A percentile compares a stretch with the other conserved stretches of the same genome.
Conservation (phyloP, 2,797 vertebrate species). For the Dallia pectoralis region DNA sequence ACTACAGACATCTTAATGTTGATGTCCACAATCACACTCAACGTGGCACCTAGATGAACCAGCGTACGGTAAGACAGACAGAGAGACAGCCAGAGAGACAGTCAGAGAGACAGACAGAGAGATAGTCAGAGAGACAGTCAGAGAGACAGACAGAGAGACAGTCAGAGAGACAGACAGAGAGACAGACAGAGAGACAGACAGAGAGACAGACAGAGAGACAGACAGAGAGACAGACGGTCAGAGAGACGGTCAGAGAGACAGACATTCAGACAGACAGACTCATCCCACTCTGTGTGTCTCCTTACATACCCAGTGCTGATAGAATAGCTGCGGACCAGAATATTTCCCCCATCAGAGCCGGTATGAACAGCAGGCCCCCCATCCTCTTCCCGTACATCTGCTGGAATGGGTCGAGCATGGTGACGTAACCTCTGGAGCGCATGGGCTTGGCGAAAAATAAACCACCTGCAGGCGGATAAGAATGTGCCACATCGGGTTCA, state of each 20-base stretch:
- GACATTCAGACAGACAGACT: not conserved
- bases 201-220: not conserved
- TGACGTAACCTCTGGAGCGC: conserved; percentile 95
- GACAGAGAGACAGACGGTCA: not conserved
- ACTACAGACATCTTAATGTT: conserved; percentile 88
- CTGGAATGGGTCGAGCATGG: conserved; percentile 98
- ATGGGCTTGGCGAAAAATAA: conserved; percentile 98
- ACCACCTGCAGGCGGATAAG: conserved; percentile 76
- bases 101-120: not conserved
- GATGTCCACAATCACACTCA: conserved; percentile 94
- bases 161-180: conserved; percentile 6
- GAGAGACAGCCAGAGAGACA: no score
- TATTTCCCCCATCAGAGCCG: conserved; percentile 97
- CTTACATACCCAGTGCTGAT: conserved; percentile 86
- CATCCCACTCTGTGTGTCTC: not conserved
- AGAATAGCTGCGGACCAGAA: conserved; percentile 99
- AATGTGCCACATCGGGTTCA: no score
- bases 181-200: not conserved
- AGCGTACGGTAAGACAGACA: conserved; percentile 1
- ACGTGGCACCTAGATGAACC: conserved; percentile 82
- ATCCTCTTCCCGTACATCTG: conserved; percentile 95
- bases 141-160: not conserved
- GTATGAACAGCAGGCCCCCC: conserved; percentile 96
- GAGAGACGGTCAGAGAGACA: not conserved
- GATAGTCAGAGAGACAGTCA: no score